phyloP scores from a whole-genome alignment of 2,888 invertebrate species.

The Mamestra brassicae region DNA sequence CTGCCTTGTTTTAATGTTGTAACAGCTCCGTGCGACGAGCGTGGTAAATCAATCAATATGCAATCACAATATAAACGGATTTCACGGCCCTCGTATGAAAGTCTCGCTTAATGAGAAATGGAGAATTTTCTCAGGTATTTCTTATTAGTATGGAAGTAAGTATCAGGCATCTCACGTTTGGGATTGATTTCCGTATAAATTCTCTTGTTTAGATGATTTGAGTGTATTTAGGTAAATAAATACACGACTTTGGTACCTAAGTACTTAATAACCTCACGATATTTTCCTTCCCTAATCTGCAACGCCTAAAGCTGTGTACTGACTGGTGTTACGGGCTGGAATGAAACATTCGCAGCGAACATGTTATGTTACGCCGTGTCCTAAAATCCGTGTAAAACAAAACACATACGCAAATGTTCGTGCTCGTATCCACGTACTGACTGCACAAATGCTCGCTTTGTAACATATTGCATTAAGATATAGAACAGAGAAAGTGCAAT shows the following conservation, averaged over 20 bases:
- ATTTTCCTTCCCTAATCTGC: neutral
- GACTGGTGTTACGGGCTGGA: too few species aligned
- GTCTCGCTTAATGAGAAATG: constrained; percentile 31
- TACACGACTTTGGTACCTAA: too few species aligned
- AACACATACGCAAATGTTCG: too few species aligned
- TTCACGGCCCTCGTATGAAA: constrained; percentile 30
- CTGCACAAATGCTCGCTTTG: too few species aligned
- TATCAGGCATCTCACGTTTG: neutral
- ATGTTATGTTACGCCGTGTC: too few species aligned
- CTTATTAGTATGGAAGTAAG: neutral
- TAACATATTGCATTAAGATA: too few species aligned
- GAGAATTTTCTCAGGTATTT: neutral
- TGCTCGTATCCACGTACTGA: too few species aligned
- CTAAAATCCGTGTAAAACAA: too few species aligned
- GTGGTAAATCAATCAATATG: constrained; percentile 34
- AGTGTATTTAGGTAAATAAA: neutral
- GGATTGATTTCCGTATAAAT: neutral
- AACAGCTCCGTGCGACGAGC: constrained; percentile 45
- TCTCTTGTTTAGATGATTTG: neutral
- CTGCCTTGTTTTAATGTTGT: neutral
- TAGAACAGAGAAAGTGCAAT: too few species aligned
- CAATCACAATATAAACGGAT: constrained; percentile 39
- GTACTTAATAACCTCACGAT: neutral
- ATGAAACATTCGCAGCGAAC: too few species aligned
- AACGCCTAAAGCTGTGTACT: too few species aligned